Percentiles rank a stretch among this genome's conserved stretches.
Conservation (phyloP, 2,888 invertebrate genomes). For the Erebia epiphron region DNA sequence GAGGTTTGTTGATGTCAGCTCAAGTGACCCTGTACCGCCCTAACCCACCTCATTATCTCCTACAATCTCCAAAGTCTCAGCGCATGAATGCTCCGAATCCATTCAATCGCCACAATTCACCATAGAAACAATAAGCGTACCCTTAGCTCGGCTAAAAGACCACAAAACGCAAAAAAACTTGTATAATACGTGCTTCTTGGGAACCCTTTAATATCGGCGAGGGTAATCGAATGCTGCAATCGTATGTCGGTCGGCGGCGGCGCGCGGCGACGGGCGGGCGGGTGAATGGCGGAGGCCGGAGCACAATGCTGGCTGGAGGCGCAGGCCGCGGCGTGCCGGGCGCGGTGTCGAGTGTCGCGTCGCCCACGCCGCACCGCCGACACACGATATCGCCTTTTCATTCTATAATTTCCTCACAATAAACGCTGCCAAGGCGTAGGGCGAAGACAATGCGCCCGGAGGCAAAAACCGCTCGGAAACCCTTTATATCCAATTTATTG, state of each 20-base stretch:
- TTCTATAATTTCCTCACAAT: slow-evolving; percentile 80
- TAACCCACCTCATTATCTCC: slow-evolving; percentile 71
- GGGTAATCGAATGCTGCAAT: slow-evolving; percentile 82
- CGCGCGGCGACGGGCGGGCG: slow-evolving; percentile 48
- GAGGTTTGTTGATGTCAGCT: slow-evolving; percentile 72
- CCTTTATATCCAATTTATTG: slow-evolving; percentile 80
- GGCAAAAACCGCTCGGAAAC: slow-evolving; percentile 77
- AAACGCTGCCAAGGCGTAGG: slow-evolving; percentile 74
- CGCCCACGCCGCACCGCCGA: slow-evolving; percentile 54
- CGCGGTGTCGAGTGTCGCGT: slow-evolving; percentile 48
- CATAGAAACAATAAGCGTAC: slow-evolving; percentile 78
- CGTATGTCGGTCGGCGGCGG: slow-evolving; percentile 64
- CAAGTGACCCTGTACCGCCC: slow-evolving; percentile 66
- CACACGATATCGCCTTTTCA: slow-evolving; percentile 81
- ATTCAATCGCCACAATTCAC: slow-evolving; percentile 77
- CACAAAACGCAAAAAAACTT: slow-evolving; percentile 66
- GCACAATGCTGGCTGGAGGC: slow-evolving; percentile 37
- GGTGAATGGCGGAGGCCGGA: slow-evolving; percentile 44
- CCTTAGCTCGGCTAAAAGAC: slow-evolving; percentile 74
- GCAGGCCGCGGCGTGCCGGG: slow-evolving; percentile 47
- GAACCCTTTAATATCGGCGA: slow-evolving; percentile 75
- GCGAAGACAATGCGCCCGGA: slow-evolving; percentile 82
- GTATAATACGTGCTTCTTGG: slow-evolving; percentile 74
- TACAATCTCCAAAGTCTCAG: slow-evolving; percentile 71
- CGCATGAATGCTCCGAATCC: slow-evolving; percentile 69